Percentiles rank a stretch among this genome's conserved stretches.
These are phyloP conservation scores for Odiellus spinosus DNA, from an alignment of 2,888 invertebrate genomes.

Conservation along the genomic window DNA sequence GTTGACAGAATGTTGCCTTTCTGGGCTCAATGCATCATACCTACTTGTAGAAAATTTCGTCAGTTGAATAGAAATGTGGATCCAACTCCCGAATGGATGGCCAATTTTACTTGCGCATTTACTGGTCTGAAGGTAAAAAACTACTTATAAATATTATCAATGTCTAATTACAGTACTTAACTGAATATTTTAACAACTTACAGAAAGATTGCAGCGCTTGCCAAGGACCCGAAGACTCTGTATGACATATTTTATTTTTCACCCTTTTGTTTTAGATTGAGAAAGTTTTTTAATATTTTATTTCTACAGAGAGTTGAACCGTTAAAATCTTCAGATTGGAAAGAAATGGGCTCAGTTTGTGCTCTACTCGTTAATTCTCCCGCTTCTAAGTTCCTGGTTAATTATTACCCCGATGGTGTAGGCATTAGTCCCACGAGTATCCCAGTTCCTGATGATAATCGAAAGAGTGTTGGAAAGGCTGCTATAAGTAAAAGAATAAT, in stretches of 20 bases:
- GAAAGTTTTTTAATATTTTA: neutral
- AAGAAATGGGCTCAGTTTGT: constrained; percentile 21
- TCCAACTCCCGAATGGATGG: constrained; percentile 8
- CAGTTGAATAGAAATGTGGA: constrained; percentile 21
- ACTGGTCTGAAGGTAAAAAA: neutral
- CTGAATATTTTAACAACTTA: too few relatives aligned
- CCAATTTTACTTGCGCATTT: constrained; percentile 7
- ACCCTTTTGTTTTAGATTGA: constrained; percentile 5
- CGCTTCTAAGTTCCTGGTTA: constrained; percentile 27
- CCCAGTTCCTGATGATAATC: too few relatives aligned
- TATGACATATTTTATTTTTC: constrained; percentile 1
- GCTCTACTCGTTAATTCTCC: constrained; percentile 28
- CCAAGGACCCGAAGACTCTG: constrained; percentile 6
- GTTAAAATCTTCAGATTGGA: constrained; percentile 22
- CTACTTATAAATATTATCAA: too few relatives aligned
- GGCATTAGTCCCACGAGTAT: constrained; percentile 28
- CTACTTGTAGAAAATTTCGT: constrained; percentile 30
- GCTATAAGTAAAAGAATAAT: too few relatives aligned
- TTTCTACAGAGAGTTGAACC: constrained; percentile 24
- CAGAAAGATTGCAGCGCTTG: constrained; percentile 3
- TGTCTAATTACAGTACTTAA: too few relatives aligned
- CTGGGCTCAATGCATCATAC: constrained; percentile 29
- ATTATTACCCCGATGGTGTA: constrained; percentile 30
- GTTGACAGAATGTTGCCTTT: constrained; percentile 28
- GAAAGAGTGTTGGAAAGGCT: too few relatives aligned